These are phyloP conservation scores for Lucilia cuprina DNA, from an alignment of 1,140 invertebrate species.

Conservation along the genomic window DNA sequence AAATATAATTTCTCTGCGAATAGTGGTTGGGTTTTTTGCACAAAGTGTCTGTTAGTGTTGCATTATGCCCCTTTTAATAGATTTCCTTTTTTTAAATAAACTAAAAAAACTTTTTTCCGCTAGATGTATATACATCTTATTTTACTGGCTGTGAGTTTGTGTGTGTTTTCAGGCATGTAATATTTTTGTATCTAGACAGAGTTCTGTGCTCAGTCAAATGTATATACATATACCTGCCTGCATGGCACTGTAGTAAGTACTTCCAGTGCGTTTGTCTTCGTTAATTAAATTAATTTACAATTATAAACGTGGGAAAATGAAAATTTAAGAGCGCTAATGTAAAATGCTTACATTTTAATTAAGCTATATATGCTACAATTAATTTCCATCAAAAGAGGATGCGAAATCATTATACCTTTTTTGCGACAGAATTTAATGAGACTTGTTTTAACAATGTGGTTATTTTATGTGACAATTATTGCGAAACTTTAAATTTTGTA, in stretches of 20 bases:
- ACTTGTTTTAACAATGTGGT: background rate
- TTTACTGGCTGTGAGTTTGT: background rate
- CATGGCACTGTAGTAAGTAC: background rate
- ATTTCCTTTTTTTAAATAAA: background rate
- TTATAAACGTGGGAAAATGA: slow-evolving; percentile 14
- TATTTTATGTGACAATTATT: background rate
- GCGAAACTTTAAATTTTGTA: too few species aligned
- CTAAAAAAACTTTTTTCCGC: background rate
- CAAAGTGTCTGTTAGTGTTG: background rate
- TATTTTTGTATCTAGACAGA: background rate
- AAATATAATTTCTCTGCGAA: too few species aligned
- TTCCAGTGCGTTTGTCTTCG: background rate
- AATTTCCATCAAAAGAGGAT: background rate
- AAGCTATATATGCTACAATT: background rate
- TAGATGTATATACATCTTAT: background rate
- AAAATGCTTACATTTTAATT: slow-evolving; percentile 12
- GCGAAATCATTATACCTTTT: background rate
- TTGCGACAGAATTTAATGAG: background rate
- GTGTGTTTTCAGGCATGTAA: background rate
- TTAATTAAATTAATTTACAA: slow-evolving; percentile 16
- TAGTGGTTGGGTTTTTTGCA: background rate
- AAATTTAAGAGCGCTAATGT: slow-evolving; percentile 14
- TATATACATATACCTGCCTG: background rate
- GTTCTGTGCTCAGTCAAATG: background rate
- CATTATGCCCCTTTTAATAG: background rate